These are phyloP conservation scores for Tetrax tetrax DNA, from an alignment of 2,113 vertebrate species.

Conservation along the genomic window DNA sequence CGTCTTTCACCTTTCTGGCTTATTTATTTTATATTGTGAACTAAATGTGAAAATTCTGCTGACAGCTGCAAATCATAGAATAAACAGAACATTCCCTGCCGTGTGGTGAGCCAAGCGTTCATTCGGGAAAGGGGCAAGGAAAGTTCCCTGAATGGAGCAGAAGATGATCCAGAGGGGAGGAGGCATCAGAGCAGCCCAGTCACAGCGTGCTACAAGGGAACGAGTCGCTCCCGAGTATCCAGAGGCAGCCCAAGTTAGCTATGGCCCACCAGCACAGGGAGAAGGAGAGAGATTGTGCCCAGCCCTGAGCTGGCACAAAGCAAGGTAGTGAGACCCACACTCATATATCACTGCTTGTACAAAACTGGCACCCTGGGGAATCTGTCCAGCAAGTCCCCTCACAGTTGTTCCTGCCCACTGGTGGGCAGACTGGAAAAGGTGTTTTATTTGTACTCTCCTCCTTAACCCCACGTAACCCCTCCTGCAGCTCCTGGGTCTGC, in stretches of 20 bases:
- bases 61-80: not conserved
- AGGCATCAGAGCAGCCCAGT: not conserved
- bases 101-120: not conserved
- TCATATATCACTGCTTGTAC: not conserved
- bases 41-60: slow-evolving; percentile 1
- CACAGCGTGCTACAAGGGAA: too few relatives aligned
- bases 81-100: slow-evolving; percentile 12
- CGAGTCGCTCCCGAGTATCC: accelerated
- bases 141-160: not conserved
- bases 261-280: accelerated
- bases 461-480: not conserved
- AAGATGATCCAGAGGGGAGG: not conserved
- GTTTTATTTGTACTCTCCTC: not conserved
- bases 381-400: not conserved
- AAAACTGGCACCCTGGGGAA: not conserved
- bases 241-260: not conserved
- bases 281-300: not conserved
- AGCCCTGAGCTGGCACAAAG: not conserved
- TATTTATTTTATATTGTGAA: not conserved
- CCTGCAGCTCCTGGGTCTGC: not conserved
- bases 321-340: accelerated
- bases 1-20: not conserved
- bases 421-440: not conserved
- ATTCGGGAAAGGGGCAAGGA: not conserved
- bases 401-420: accelerated